These are phyloP conservation scores for Spea bombifrons DNA, from an alignment of 2,113 vertebrate species.

Conservation along the genomic window DNA sequence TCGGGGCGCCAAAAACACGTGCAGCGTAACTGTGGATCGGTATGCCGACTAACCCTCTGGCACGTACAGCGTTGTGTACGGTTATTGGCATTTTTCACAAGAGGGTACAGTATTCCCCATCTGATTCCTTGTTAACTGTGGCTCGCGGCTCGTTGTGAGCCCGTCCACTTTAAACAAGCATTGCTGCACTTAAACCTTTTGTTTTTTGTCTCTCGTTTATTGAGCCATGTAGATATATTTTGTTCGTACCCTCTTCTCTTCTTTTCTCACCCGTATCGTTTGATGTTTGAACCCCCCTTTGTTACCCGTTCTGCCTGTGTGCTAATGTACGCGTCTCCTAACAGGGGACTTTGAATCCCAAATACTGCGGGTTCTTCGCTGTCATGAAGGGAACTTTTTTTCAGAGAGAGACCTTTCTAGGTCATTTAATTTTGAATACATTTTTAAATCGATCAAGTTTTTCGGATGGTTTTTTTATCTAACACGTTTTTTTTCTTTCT, in stretches of 20 bases:
- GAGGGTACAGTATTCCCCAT: neutral
- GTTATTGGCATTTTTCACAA: neutral
- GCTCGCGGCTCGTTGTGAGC: neutral
- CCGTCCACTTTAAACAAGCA: conserved; percentile 1
- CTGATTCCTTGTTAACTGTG: neutral
- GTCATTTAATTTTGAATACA: conserved; percentile 79
- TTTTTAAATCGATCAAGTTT: conserved; percentile 80
- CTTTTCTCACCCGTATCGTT: neutral
- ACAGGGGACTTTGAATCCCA: conserved; percentile 69
- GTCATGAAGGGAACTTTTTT: conserved; percentile 78
- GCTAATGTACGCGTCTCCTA: conserved; percentile 62
- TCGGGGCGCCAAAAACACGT: no score
- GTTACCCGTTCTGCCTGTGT: conserved; percentile 24
- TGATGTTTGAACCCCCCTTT: conserved; percentile 34
- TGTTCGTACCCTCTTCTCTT: neutral
- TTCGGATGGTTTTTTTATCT: conserved; percentile 86
- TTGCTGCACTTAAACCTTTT: conserved; percentile 30
- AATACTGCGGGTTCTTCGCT: conserved; percentile 79
- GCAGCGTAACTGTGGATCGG: no score
- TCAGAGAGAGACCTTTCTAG: conserved; percentile 77
- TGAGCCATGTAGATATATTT: conserved; percentile 46
- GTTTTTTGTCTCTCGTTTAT: conserved; percentile 12
- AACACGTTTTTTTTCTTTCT: conserved; percentile 73
- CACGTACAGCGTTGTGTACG: neutral
- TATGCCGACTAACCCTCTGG: neutral